Percentiles rank a stretch among this genome's conserved stretches.
These are phyloP conservation scores for Rhea americana DNA, from an alignment of 2,113 vertebrate species.

Conservation along the genomic window DNA sequence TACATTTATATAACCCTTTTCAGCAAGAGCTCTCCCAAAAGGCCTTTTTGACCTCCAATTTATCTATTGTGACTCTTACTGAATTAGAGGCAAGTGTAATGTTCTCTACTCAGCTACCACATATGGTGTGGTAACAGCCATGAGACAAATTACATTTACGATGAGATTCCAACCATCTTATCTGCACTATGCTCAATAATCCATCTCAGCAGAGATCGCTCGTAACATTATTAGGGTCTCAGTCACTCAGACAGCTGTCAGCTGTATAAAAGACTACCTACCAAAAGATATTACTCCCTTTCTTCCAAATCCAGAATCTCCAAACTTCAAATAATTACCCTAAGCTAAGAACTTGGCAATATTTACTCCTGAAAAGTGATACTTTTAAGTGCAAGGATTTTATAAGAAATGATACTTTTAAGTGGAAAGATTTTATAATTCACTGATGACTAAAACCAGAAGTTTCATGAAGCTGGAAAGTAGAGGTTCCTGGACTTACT, in stretches of 20 bases:
- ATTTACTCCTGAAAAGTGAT: neutral
- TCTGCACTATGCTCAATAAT: neutral
- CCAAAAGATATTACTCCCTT: neutral
- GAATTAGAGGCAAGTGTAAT: neutral
- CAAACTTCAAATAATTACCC: neutral
- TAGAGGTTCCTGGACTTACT: neutral
- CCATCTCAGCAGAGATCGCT: slow-evolving; percentile 17
- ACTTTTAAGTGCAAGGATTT: neutral
- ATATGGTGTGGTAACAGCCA: neutral
- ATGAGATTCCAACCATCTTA: neutral
- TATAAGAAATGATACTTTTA: neutral
- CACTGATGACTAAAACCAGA: neutral
- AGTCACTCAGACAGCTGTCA: neutral
- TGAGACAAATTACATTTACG: neutral
- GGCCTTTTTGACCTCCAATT: slow-evolving; percentile 55
- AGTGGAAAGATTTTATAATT: neutral
- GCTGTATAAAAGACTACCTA: neutral
- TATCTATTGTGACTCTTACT: slow-evolving; percentile 41
- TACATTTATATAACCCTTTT: slow-evolving; percentile 56
- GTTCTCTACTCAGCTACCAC: neutral
- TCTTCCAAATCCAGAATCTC: neutral
- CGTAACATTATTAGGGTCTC: neutral
- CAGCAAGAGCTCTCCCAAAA: slow-evolving; percentile 43
- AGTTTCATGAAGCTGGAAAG: neutral
- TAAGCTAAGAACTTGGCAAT: neutral